A percentile compares a stretch with the other conserved stretches of the same genome.
phyloP scores from a whole-genome alignment of 2,888 invertebrate genomes.

The Theristus sp. region DNA sequence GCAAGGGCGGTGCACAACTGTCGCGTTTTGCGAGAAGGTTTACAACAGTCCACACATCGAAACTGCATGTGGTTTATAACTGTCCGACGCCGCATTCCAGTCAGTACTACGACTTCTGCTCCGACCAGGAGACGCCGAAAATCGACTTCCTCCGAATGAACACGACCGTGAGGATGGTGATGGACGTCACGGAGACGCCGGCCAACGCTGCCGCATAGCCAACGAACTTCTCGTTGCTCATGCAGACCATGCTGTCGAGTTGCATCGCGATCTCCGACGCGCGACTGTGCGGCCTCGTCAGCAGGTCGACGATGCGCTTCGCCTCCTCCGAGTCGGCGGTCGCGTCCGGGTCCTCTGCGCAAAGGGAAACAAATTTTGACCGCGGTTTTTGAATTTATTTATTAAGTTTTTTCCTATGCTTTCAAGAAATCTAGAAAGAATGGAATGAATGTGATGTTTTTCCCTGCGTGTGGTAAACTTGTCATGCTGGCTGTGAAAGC shows the following conservation, averaged over 20 bases:
- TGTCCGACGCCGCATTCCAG: no score
- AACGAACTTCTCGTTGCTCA: neutral
- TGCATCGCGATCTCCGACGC: no score
- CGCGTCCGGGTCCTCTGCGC: neutral
- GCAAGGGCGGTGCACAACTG: no score
- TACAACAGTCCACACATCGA: no score
- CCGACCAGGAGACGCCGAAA: neutral
- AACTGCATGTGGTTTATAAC: no score
- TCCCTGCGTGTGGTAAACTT: neutral
- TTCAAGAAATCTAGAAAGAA: no score
- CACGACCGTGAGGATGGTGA: neutral
- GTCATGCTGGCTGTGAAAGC: neutral
- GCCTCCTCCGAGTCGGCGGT: neutral
- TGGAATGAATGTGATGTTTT: neutral
- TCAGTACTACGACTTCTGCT: no score
- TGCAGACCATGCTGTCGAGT: neutral
- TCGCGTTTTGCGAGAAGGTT: no score
- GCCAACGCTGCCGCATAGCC: neutral
- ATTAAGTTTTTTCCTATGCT: no score
- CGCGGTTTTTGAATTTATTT: neutral
- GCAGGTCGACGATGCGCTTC: neutral
- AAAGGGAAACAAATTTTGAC: neutral
- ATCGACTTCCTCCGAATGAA: neutral
- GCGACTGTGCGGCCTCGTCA: neutral
- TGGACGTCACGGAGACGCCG: neutral